Base-by-base conservation (phyloP, 2,888 invertebrate species). In the Hyalella azteca region DNA sequence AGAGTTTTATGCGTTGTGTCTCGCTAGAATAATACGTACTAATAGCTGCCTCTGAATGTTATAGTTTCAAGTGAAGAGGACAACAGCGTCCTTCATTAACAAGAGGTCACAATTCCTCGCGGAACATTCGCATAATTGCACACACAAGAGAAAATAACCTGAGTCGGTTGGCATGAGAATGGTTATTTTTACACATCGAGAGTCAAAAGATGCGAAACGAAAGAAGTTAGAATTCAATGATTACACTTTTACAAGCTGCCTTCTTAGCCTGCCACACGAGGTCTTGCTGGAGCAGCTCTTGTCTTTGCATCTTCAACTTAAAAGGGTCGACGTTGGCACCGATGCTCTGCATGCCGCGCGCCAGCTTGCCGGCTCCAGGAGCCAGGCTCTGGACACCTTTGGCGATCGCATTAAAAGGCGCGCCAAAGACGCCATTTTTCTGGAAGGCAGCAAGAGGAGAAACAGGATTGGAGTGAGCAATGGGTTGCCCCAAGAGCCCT, bases 301-400 rank as follows among this genome's bases (percentile, higher is more conserved):
- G 81, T 29, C 84, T 60, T 36, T 84, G 81, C 22, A 73, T 50
- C 39, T 80, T 79, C 15, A 84, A 77, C 26, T 79, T 78, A 59
- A 80, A 22, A 19, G 84, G 84, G 73, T 84, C 84, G 40, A 84
- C 73, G 73, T 82, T 82, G 49, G 81, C 84, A 9, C 84, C 84
- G 40, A 84, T 84, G 73, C 73, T 84, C 73, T 84, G 84, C 82
- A 84, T 81, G n/a, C 84, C 84, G 9, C 82, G 73, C n/a, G 84
- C 84, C n/a, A 84, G 45, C n/a, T 80, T 80, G 22, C 82, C 81
- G 15, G 82, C 82, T 2, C 82, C 83, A 7, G 82, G 81, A 11
- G 86, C 85, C 40, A 87, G 83, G 81, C 86, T 86, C 78, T 86
- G 86, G 41, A 87, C 86, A 1, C 75, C 75, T 32, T 75, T 75